phyloP scores from a whole-genome alignment of 2,113 vertebrate genomes.

The Pluvialis apricaria region DNA sequence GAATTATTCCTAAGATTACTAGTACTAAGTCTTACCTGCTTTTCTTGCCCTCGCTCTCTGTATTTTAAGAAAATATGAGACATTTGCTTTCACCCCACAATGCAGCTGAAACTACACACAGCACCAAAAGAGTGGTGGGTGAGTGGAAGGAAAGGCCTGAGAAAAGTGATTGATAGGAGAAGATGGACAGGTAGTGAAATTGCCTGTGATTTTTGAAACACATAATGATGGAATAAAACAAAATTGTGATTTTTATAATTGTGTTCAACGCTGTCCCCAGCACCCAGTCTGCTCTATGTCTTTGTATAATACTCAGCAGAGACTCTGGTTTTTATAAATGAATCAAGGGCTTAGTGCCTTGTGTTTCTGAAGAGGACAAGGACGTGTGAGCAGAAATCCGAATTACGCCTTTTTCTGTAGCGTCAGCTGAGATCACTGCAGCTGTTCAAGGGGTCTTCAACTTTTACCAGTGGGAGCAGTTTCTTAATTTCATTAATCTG shows the following conservation, averaged over 20 bases:
- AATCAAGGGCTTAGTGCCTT: background rate
- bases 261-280: background rate
- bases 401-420: background rate
- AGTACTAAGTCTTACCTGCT: background rate
- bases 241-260: background rate
- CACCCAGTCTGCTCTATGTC: background rate
- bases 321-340: slow-evolving; percentile 14
- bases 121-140: background rate
- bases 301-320: background rate
- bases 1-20: background rate
- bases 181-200: background rate
- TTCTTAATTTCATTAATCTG: background rate
- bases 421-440: background rate
- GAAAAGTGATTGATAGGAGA: background rate
- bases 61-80: background rate
- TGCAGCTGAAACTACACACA: background rate
- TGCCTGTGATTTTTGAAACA: background rate
- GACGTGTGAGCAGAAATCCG: background rate
- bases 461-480: background rate
- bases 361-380: background rate
- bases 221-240: background rate
- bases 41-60: background rate
- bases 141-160: background rate
- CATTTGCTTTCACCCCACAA: background rate
- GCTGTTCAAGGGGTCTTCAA: background rate